Base-by-base conservation (phyloP, 2,888 invertebrate species). In the Dastarcus helophoroides region DNA sequence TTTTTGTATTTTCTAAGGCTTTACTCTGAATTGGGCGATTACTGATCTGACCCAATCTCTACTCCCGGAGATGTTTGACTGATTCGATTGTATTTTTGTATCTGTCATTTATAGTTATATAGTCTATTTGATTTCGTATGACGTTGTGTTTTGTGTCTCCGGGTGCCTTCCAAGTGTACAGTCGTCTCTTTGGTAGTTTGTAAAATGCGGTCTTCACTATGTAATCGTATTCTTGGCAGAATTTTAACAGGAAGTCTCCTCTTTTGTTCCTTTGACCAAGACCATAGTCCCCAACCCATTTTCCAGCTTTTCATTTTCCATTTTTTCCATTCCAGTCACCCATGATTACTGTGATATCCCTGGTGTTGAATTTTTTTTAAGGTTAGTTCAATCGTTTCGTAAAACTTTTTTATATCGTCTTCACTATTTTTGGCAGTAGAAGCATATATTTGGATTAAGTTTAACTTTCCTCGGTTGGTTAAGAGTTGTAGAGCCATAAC, bases 91-190 rank as follows among this genome's bases (percentile, higher is more conserved):
- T 12, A 14, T 5, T 14, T 8, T n/a, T 25, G 13, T n/a, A 25
- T 25, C 25, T 25, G 8, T 14, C 8, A 6, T 25, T 25, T 8
- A 25, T 25, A 3, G 14, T 5, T 3, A 25, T 25, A 6, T n/a
- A 25, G 11, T 25, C 25, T 25, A 25, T 12, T 25, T 25, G 12
- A 12, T 25, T 25, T 10, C 25, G 25, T 22, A 22, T 22, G 7
- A 25, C 25, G 14, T 22, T 22, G 22, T 22, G 22, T 11, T 13
- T 13, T 25, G 8, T 6, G 11, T 25, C 25, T 12, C 14, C 25
- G 8, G 25, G 25, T 3, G 25, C 13, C n/a, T 12, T 25, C 12
- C 25, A 25, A 4, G 12, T 12, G 6, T 22, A 22, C 9, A 22
- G 22, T 9, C 22, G 25, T 8, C 13, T 8, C 13, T 5, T n/a